A percentile compares a stretch with the other conserved stretches of the same genome.
phyloP scores from a whole-genome alignment of 2,888 invertebrate species.

The Amiota minor region DNA sequence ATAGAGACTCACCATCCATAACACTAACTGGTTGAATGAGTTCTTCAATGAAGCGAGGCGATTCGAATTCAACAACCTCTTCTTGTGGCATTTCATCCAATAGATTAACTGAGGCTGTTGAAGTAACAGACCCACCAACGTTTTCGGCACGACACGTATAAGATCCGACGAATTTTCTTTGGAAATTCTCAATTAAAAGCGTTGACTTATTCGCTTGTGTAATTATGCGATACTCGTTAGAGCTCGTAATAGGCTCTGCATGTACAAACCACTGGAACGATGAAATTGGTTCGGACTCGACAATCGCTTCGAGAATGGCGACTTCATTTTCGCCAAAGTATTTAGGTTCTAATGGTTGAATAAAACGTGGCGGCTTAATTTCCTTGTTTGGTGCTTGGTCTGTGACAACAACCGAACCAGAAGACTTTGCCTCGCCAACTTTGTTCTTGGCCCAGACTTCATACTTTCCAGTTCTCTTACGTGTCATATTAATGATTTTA shows the following conservation, averaged over 20 bases:
- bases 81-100: conserved; percentile 75
- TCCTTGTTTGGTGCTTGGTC: conserved; percentile 77
- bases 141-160: conserved; percentile 93
- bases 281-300: conserved; percentile 84
- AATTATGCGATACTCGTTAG: conserved; percentile 81
- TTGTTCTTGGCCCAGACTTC: conserved; percentile 87
- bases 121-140: conserved; percentile 90
- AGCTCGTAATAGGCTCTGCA: conserved; percentile 81
- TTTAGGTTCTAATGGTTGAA: conserved; percentile 81
- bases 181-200: conserved; percentile 82
- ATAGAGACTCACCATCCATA: conserved; percentile 92
- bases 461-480: conserved; percentile 89
- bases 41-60: conserved; percentile 85
- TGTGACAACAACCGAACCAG: conserved; percentile 86
- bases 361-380: conserved; percentile 82
- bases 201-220: conserved; percentile 85
- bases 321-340: conserved; percentile 83
- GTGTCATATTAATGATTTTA: conserved; percentile 79
- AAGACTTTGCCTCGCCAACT: conserved; percentile 84
- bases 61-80: conserved; percentile 77
- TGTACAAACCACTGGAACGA: conserved; percentile 92
- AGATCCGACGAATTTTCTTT: conserved; percentile 81
- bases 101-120: conserved; percentile 82
- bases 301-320: conserved; percentile 84
- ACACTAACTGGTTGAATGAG: conserved; percentile 81